Conservation (phyloP, 92 coral and sea anemone genomes). For the Galaxea fascicularis region DNA sequence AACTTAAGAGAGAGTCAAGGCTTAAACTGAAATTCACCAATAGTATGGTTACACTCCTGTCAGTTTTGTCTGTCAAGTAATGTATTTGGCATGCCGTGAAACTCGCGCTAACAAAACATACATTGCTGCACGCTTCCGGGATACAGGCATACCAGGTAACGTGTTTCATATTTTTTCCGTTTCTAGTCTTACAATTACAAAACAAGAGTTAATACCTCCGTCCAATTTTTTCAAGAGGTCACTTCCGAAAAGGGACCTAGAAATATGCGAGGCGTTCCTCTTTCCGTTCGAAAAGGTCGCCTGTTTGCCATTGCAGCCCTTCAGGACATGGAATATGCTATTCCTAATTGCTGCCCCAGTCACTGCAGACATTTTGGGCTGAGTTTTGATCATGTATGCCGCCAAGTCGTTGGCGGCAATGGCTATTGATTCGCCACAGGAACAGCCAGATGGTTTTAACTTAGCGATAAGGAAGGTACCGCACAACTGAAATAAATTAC, state of each 20-base stretch:
- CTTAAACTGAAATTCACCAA: too few species aligned
- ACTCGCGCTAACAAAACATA: too few species aligned
- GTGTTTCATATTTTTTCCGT: neutral
- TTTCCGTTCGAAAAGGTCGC: conserved; percentile 1
- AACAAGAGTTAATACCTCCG: neutral
- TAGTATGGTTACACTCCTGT: too few species aligned
- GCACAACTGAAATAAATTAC: conserved; percentile 15
- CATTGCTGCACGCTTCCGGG: too few species aligned
- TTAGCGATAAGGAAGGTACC: neutral
- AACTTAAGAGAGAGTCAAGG: too few species aligned
- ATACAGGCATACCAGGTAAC: neutral
- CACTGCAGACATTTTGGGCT: neutral
- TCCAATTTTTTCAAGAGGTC: neutral
- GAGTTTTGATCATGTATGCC: neutral
- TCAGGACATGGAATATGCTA: neutral
- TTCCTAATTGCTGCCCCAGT: conserved; percentile 13
- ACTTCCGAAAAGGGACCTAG: conserved; percentile 1
- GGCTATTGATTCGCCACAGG: conserved; percentile 4
- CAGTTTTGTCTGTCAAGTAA: too few species aligned
- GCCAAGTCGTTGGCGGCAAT: conserved; percentile 12
- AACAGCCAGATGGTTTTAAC: neutral
- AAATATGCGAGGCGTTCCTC: conserved; percentile 1
- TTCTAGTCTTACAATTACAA: conserved; percentile 3
- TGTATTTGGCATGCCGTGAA: too few species aligned
- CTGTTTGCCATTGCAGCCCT: conserved; percentile 10